These are phyloP conservation scores for Apotomis turbidana DNA, from an alignment of 2,888 invertebrate genomes.

Conservation along the genomic window DNA sequence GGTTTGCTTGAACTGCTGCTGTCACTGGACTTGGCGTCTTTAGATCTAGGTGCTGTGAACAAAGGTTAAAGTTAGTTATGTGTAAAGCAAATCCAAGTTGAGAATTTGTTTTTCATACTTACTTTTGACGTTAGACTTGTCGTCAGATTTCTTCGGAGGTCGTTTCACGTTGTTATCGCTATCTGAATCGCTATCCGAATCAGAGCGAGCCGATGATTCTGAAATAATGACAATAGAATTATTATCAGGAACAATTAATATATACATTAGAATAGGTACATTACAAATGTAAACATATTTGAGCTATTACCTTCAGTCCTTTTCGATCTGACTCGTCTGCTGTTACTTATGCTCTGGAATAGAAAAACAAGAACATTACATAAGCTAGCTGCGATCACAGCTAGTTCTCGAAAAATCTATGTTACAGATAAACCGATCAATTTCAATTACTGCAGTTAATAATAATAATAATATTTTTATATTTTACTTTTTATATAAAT, in stretches of 20 bases:
- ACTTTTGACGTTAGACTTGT: constrained; percentile 70
- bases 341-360: constrained; percentile 78
- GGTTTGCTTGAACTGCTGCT: constrained; percentile 74
- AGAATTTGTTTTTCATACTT: constrained; percentile 45
- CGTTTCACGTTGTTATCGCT: constrained; percentile 78
- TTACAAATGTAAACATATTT: no score
- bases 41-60: constrained; percentile 65
- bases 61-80: constrained; percentile 11
- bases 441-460: no score
- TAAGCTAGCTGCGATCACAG: no score
- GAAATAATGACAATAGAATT: constrained; percentile 42
- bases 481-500: no score
- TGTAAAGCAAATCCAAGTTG: not conserved
- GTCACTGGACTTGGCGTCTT: constrained; percentile 73
- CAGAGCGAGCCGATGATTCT: constrained; percentile 76
- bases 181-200: constrained; percentile 80
- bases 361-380: constrained; percentile 47
- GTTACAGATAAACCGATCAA: not conserved
- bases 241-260: not conserved
- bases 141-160: constrained; percentile 70
- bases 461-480: no score
- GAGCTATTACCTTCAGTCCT: constrained; percentile 67
- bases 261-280: no score
- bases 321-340: constrained; percentile 70
- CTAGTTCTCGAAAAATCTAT: no score